A percentile compares a stretch with the other conserved stretches of the same genome.
Evolutionary conservation across 2,888 invertebrate species (phyloP).

Genomic region (Ischnura elegans): DNA sequence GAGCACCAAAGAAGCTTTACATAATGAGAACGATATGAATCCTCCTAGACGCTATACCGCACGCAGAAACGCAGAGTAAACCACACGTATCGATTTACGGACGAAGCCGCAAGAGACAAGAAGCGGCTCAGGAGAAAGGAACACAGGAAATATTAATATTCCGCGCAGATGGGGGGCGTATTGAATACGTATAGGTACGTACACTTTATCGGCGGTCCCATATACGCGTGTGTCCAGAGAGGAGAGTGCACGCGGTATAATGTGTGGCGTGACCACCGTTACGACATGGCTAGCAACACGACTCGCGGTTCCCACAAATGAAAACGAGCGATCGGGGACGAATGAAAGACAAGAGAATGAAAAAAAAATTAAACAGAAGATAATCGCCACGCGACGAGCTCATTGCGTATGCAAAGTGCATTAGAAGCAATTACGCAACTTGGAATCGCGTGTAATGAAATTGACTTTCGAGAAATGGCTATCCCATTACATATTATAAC

Average conservation of each 20-base stretch:
- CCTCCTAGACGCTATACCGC: not conserved
- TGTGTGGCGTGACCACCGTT: not conserved
- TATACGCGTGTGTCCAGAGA: not conserved
- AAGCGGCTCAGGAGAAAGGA: not conserved
- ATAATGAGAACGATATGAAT: not conserved
- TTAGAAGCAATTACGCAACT: constrained; percentile 11
- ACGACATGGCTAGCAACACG: not conserved
- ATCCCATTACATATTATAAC: constrained; percentile 6
- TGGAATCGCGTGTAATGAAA: constrained; percentile 18
- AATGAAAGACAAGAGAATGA: not conserved
- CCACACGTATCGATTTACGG: not conserved
- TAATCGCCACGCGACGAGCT: constrained; percentile 29
- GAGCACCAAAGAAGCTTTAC: not conserved
- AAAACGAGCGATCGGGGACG: constrained; percentile 10
- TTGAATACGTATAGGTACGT: not conserved
- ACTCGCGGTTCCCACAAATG: not conserved
- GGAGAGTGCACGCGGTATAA: too few relatives aligned
- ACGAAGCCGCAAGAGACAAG: not conserved
- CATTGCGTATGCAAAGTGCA: constrained; percentile 19
- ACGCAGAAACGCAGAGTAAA: not conserved
- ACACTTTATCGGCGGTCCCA: not conserved
- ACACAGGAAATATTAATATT: constrained; percentile 13
- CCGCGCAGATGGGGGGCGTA: not conserved
- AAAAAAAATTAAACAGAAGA: not conserved
- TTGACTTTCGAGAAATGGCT: not conserved